Percentiles rank a stretch among this genome's conserved stretches.
phyloP scores from a whole-genome alignment of 2,888 invertebrate species.

The Allolobophora icterica region DNA sequence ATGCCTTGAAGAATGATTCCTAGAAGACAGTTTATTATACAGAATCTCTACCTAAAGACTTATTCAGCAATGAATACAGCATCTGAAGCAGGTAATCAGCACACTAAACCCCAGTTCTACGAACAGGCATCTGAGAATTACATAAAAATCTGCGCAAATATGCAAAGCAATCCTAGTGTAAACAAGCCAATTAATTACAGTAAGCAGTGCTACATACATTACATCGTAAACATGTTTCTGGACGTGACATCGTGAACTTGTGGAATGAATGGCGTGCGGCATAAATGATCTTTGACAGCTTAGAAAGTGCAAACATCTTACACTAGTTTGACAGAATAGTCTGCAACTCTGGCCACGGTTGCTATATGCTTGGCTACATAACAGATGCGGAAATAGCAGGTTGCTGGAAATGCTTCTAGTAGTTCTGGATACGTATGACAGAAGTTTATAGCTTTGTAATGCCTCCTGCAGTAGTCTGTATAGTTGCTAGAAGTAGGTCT shows the following conservation, averaged over 20 bases:
- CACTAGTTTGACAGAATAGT: neutral
- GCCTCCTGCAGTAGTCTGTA: neutral
- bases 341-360: neutral
- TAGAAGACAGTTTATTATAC: no score
- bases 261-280: neutral
- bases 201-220: neutral
- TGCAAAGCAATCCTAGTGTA: neutral
- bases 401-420: neutral
- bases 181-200: slow-evolving; percentile 1
- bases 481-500: neutral
- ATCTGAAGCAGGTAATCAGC: neutral
- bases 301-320: neutral
- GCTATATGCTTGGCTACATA: neutral
- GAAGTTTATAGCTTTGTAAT: slow-evolving; percentile 6
- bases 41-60: neutral
- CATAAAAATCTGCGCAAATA: neutral
- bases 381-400: neutral
- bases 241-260: slow-evolving; percentile 1
- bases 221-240: neutral
- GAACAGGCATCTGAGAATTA: neutral
- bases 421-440: neutral
- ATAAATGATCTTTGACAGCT: neutral
- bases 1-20: no score
- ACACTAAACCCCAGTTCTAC: neutral
- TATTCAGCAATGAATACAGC: no score